These are phyloP conservation scores for Peromyscus maniculatus DNA, from an alignment of 2,113 vertebrate genomes.

Conservation along the genomic window DNA sequence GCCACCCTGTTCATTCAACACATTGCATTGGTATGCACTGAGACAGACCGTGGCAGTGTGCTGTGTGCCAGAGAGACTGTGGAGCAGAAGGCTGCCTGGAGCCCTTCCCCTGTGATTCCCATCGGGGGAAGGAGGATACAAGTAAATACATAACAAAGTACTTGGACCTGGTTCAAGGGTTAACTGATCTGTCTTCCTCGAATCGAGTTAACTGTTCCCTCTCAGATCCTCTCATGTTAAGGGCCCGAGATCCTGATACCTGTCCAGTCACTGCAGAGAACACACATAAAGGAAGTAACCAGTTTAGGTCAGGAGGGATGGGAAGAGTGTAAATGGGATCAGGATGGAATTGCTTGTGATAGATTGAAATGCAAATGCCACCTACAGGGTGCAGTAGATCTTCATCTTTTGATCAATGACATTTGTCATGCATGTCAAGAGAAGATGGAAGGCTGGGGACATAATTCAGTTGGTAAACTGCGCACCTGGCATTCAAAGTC, in stretches of 20 bases:
- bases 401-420: background rate
- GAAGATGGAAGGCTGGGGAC: background rate
- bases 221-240: background rate
- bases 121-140: background rate
- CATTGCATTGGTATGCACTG: background rate
- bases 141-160: background rate
- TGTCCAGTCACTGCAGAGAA: background rate
- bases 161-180: background rate
- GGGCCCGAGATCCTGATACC: background rate
- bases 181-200: background rate
- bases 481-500: background rate
- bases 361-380: background rate
- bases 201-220: background rate
- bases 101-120: background rate
- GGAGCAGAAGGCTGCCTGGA: background rate
- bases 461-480: background rate
- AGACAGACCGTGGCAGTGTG: background rate
- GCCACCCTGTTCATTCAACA: constrained; percentile 22
- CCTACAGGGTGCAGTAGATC: background rate
- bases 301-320: background rate
- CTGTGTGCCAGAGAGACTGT: fast-evolving
- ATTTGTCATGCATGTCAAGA: background rate
- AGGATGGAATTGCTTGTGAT: background rate
- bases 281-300: background rate
- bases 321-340: background rate